Evolutionary conservation across 2,888 invertebrate species (phyloP).

Genomic region (Sphinx pinastri): DNA sequence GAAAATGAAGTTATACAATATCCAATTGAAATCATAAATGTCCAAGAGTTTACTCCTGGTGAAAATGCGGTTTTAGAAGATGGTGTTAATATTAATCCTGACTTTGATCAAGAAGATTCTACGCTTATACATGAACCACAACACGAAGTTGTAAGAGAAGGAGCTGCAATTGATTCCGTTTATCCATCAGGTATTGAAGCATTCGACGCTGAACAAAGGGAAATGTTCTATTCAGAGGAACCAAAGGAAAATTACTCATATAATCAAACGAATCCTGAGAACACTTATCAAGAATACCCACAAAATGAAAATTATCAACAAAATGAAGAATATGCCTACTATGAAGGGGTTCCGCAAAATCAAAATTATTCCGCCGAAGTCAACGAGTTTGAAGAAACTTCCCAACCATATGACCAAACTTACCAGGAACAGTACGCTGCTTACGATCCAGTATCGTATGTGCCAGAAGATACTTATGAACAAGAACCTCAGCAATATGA

Average conservation of each 20-base stretch:
- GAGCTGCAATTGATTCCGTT: conserved; percentile 30
- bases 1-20: conserved; percentile 39
- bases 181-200: conserved; percentile 51
- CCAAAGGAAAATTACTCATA: conserved; percentile 45
- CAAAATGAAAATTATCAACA: conserved; percentile 46
- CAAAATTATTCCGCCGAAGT: conserved; percentile 50
- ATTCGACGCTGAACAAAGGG: conserved; percentile 60
- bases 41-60: conserved; percentile 44
- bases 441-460: conserved; percentile 40
- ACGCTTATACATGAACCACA: conserved; percentile 21
- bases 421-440: conserved; percentile 64
- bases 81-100: conserved; percentile 42
- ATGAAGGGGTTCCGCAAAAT: conserved; percentile 52
- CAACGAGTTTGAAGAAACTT: conserved; percentile 61
- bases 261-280: conserved; percentile 41
- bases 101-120: conserved; percentile 32
- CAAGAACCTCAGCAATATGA: conserved; percentile 38
- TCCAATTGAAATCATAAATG: conserved; percentile 41
- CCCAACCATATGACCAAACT: conserved; percentile 62
- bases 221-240: conserved; percentile 66
- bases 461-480: conserved; percentile 40
- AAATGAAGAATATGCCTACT: conserved; percentile 56
- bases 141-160: conserved; percentile 24
- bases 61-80: conserved; percentile 40
- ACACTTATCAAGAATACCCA: conserved; percentile 39